Conservation (phyloP, 2,797 vertebrate genomes). For the Mus caroli region DNA sequence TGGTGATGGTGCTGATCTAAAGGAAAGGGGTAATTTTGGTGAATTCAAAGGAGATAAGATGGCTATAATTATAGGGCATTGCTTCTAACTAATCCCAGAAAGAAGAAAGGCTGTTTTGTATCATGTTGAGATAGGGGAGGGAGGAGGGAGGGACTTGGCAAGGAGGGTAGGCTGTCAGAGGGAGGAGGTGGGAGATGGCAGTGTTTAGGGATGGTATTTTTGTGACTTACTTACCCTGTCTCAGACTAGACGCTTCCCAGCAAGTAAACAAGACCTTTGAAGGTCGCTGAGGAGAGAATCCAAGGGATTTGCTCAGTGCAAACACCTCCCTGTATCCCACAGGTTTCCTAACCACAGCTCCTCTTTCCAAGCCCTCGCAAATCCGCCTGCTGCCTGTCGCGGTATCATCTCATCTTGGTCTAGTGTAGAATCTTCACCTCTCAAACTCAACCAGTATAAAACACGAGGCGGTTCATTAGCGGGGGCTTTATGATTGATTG, state of each 20-base stretch:
- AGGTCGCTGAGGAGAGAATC: conserved; percentile 9
- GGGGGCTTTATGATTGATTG: neutral
- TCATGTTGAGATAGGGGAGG: conserved; percentile 48
- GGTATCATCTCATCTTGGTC: neutral
- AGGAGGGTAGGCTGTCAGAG: neutral
- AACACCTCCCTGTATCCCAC: neutral
- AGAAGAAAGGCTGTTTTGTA: conserved; percentile 71
- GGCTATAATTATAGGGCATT: conserved; percentile 75
- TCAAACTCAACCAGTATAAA: neutral
- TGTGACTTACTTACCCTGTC: neutral
- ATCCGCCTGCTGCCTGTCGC: neutral
- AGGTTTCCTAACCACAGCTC: neutral
- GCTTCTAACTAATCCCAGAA: conserved; percentile 67
- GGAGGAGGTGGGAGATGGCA: neutral
- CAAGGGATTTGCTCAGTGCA: neutral
- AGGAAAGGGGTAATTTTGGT: conserved; percentile 78
- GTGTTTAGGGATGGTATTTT: neutral
- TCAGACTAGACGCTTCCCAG: neutral
- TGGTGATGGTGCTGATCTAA: conserved; percentile 13
- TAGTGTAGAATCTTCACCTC: neutral
- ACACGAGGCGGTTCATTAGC: fast-evolving
- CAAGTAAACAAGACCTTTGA: conserved; percentile 56
- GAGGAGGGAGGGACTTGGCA: conserved; percentile 6
- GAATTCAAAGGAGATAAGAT: conserved; percentile 75
- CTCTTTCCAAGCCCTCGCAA: neutral